Percentiles rank a stretch among this genome's conserved stretches.
Conservation (phyloP, 2,888 invertebrate species). For the Hypomecis atomaria region DNA sequence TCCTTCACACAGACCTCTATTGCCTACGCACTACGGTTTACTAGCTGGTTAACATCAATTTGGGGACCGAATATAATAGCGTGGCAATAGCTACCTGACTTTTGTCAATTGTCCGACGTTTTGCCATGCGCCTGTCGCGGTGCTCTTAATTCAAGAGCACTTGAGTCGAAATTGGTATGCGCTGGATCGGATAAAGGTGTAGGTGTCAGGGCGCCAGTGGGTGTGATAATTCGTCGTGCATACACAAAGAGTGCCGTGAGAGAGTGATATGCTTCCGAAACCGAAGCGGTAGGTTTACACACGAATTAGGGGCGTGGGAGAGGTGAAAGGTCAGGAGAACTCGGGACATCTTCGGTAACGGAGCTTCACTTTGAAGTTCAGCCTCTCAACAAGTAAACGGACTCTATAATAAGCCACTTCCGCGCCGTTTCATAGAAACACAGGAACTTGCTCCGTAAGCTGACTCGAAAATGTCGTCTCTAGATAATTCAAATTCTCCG, state of each 20-base stretch:
- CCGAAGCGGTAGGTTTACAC: slow-evolving; percentile 65
- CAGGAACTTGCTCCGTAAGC: slow-evolving; percentile 15
- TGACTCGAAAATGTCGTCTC: slow-evolving; percentile 15
- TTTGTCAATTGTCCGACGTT: slow-evolving; percentile 71
- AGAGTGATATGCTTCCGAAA: slow-evolving; percentile 78
- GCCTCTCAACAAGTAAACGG: slow-evolving; percentile 18
- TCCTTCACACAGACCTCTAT: slow-evolving; percentile 54
- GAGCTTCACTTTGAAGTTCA: slow-evolving; percentile 51
- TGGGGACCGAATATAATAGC: slow-evolving; percentile 54
- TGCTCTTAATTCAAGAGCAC: slow-evolving; percentile 55
- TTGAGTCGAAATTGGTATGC: slow-evolving; percentile 63
- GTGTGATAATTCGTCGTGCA: slow-evolving; percentile 81
- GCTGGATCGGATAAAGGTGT: slow-evolving; percentile 53
- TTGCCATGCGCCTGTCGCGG: slow-evolving; percentile 51
- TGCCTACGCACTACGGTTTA: slow-evolving; percentile 60
- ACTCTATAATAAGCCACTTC: slow-evolving; percentile 24
- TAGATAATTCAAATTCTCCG: slow-evolving; percentile 24
- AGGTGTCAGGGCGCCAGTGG: slow-evolving; percentile 74
- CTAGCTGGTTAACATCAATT: slow-evolving; percentile 68
- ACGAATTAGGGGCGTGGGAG: slow-evolving; percentile 77
- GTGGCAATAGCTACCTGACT: slow-evolving; percentile 59
- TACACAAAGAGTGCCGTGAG: slow-evolving; percentile 80
- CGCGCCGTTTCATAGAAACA: slow-evolving; percentile 17
- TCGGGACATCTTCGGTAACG: slow-evolving; percentile 49
- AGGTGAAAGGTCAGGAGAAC: slow-evolving; percentile 74